phyloP scores from a whole-genome alignment of 2,797 vertebrate genomes.

The Xerus rutilus region DNA sequence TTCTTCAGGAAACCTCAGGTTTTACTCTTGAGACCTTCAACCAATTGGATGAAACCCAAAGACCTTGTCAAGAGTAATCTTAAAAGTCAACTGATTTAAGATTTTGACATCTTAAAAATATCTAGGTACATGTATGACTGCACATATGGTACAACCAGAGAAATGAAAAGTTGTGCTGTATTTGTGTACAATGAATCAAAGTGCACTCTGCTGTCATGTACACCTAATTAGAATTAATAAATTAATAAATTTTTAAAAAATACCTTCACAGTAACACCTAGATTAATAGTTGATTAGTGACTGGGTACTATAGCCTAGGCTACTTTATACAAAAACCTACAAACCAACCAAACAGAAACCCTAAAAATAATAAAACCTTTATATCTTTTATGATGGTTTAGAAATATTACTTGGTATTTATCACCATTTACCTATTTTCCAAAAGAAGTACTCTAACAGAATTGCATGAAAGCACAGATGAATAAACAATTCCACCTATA shows the following conservation, averaged over 20 bases:
- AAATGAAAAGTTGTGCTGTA: too few species aligned
- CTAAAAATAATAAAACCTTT: neutral
- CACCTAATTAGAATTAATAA: too few species aligned
- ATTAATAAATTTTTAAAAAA: neutral
- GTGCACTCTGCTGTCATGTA: too few species aligned
- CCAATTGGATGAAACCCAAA: neutral
- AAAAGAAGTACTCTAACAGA: neutral
- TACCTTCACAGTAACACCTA: neutral
- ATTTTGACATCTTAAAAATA: neutral
- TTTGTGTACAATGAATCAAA: too few species aligned
- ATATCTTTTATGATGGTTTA: neutral
- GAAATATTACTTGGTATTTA: neutral
- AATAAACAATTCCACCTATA: neutral
- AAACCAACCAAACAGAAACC: neutral
- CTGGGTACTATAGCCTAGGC: fast-evolving
- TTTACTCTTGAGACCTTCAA: neutral
- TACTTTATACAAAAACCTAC: neutral
- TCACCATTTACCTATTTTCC: neutral
- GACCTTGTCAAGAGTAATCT: neutral
- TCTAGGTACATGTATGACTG: too few species aligned
- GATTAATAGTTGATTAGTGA: neutral
- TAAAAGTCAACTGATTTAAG: neutral
- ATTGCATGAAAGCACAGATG: neutral
- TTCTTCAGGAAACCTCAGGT: neutral
- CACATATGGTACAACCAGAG: too few species aligned